Evolutionary conservation across 2,797 vertebrate genomes (phyloP), one percentile per base, ranked within the genome.

Genomic region (Lycodopsis pacificus): DNA sequence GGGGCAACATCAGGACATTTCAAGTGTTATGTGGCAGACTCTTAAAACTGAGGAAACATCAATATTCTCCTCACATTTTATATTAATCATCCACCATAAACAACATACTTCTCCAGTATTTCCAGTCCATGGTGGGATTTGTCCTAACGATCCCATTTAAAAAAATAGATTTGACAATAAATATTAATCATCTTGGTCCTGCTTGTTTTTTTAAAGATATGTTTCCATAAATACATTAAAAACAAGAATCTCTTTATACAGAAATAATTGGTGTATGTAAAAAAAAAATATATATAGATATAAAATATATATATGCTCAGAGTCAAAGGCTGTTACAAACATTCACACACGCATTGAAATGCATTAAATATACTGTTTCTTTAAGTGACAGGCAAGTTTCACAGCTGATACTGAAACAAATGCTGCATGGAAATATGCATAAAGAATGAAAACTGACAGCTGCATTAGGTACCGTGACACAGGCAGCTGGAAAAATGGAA

Each of bases 11-110:
- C 70, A 83, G 77, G 77, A 65, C 30, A 65, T 22, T 62, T 78
- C 53, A 80, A 83, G 76, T 83, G 67, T 81, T 36, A 75, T 42
- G 66, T 79, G 73, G 46, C 72, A 87, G 83, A 85, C 76, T 32
- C 82, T 83, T 7, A 72, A 71, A 81, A 65, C 54, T 10, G 49
- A 9, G 53, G 36, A 51, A 76, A 80, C 77, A 51, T 80, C 61
- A 40, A 68, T 54, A 66, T 73, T 76, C 36, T 67, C 56, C 38
- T 65, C 19, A n/a, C n/a, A 11, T 11, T 79, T 58, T 57, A 61
- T 42, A 30, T 58, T 58, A 44, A 76, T 17, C 73, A 58, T 51
- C 71, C 59, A 72, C 70, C 59, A 34, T 44, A 61, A 81, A 71
- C 32, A 53, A 36, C 61, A 40, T 20, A 53, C 5, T 11, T 61